Percentiles rank a stretch among this genome's conserved stretches.
Evolutionary conservation across 2,113 vertebrate species (phyloP).

Genomic region (Hassar affinis): DNA sequence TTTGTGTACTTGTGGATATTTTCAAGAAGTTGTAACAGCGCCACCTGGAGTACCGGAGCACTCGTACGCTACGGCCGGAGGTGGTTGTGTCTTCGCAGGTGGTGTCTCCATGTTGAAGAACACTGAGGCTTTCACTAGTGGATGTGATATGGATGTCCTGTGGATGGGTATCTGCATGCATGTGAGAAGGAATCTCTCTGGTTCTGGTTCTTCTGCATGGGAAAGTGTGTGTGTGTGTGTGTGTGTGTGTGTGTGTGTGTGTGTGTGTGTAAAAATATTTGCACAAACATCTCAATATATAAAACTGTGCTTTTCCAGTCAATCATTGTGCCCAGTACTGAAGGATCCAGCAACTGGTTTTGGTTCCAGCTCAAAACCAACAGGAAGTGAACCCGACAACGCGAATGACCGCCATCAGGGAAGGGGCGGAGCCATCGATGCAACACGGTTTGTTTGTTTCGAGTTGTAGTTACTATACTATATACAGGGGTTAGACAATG

Average conservation of each 20-base stretch:
- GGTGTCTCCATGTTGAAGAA: background rate
- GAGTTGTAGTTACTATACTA: no score
- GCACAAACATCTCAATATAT: background rate
- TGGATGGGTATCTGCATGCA: background rate
- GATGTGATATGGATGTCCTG: background rate
- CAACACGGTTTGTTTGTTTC: background rate
- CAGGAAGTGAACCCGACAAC: background rate
- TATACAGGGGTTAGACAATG: no score
- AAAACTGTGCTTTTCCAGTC: slow-evolving; percentile 11
- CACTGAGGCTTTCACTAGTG: background rate
- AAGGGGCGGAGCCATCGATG: background rate
- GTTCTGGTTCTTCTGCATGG: background rate
- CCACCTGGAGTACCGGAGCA: background rate
- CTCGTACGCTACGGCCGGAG: background rate
- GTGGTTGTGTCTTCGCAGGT: background rate
- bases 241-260: background rate
- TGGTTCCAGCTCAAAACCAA: background rate
- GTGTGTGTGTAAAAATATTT: background rate
- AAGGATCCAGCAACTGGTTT: background rate
- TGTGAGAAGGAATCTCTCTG: background rate
- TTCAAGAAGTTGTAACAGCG: background rate
- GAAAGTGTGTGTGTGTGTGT: background rate
- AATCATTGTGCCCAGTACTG: background rate
- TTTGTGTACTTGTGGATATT: background rate
- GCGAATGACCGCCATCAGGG: background rate